Base-by-base conservation (phyloP, 2,113 vertebrate species). In the Alces alces region DNA sequence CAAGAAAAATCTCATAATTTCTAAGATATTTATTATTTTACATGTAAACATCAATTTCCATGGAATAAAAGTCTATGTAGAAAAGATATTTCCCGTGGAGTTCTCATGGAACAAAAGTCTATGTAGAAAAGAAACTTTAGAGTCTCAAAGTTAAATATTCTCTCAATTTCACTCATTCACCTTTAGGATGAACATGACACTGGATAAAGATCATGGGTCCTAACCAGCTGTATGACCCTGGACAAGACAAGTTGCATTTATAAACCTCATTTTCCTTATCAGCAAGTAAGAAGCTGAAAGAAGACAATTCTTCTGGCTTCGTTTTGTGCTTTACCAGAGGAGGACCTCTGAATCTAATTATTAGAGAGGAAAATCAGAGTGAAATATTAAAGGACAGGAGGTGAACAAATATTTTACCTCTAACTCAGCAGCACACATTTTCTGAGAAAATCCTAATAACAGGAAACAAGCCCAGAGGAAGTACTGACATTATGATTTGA, bases 361-460 rank as follows among this genome's bases (percentile, higher is more conserved):
- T 17, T 14, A 27, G 28, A 84, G 28, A 54, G 28, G 55, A 28
- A 94, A 92, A 50, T 3, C 36, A 15, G 33, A 86, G n/a, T 58
- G 47, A 86, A 90, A 90, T 78, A 85, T 57, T 43, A 36, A 91
- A 70, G 54, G 21, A 80, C 23, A 83, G 89, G 30, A 50, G 15
- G 12, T 55, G n/a, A 90, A 78, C 19, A 79, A 93, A 36, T 92
- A 88, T 47, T 89, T 93, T 2, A 94, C 43, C 17, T 23, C 73
- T 89, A 96, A 86, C 28, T 94, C 73, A 95, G 33, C 27, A 76
- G 39, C 89, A 93, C 7, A 83, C 9, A 43, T 78, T 96, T 98
- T 91, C 92, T 92, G 79, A 90, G 84, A 93, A 94, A 96, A 98
- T 80, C 83, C 79, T 89, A 95, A 95, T 60, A 89, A 87, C 7